Base-by-base conservation (phyloP, 2,888 invertebrate genomes). In the Drosophila maculinotata region DNA sequence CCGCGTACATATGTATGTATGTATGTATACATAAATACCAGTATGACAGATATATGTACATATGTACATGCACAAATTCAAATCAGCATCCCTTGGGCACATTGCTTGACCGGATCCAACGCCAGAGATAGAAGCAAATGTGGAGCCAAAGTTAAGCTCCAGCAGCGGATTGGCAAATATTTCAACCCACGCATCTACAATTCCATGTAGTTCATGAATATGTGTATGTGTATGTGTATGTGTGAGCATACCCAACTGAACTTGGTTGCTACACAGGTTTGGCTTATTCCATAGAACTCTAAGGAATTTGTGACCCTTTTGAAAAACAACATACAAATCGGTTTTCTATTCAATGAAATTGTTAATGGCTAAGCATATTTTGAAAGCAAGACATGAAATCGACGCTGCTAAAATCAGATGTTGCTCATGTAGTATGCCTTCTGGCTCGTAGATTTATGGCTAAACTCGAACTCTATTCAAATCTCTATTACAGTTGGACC, bases 111-210 rank as follows among this genome's bases (percentile, higher is more conserved):
- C n/a, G 17, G 20, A 14, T 20, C 12, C 44, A 33, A 1, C 42
- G 23, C 8, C 36, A 45, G 33, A 33, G 14, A 23, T 15, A 52
- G 31, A 49, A 39, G 15, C 26, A 60, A 12, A 45, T 15, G 31
- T 14, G n/a, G 25, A 14, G 15, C 28, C 14, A 1, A 26, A 38
- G 26, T 33, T 17, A 68, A 38, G 17, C n/a, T 12, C n/a, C 12
- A 33, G 14, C 20, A 14, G 17, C 49, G 26, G 17, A 12, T 51
- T 57, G 51, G 54, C 64, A 30, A 54, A 64, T 53, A 74, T 73
- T 69, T 64, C 53, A 51, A 48, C 69, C 69, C 69, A 69, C 69
- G 57, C 69, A 57, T 23, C 1, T 47, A 41, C 10, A 25, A 45
- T 25, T 31, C 10, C n/a, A 44, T 12, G 9, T 14, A 6, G 15